These are phyloP conservation scores for Taenioides sp. DNA, from an alignment of 2,797 vertebrate species.

Conservation along the genomic window DNA sequence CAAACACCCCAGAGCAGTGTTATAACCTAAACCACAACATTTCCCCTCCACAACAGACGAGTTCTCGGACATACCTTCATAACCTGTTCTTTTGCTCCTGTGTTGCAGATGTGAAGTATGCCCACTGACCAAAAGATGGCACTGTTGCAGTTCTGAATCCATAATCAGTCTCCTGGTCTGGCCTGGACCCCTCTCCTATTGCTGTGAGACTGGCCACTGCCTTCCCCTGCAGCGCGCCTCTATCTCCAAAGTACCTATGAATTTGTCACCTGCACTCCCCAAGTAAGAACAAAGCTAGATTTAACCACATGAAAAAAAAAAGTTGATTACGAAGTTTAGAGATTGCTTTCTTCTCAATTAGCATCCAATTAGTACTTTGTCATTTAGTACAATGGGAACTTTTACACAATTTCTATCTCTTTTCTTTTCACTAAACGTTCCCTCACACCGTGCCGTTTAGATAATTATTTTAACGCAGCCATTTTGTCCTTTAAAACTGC, in stretches of 20 bases:
- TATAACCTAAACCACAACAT: constrained; percentile 6
- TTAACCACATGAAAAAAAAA: constrained; percentile 36
- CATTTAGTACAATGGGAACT: neutral
- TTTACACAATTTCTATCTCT: constrained; percentile 2
- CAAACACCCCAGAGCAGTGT: constrained; percentile 3
- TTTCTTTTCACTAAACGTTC: constrained; percentile 14
- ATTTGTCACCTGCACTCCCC: constrained; percentile 55
- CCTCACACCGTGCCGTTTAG: constrained; percentile 16
- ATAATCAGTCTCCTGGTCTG: constrained; percentile 55
- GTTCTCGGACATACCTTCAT: constrained; percentile 37
- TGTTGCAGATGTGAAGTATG: constrained; percentile 57
- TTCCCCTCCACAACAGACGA: constrained; percentile 35
- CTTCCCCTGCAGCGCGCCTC: constrained; percentile 59
- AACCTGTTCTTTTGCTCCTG: constrained; percentile 38
- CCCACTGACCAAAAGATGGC: constrained; percentile 82
- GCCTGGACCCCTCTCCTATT: constrained; percentile 45
- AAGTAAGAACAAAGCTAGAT: constrained; percentile 48
- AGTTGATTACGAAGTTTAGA: constrained; percentile 52
- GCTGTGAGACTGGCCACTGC: constrained; percentile 48
- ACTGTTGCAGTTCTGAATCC: constrained; percentile 84
- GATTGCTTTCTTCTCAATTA: constrained; percentile 27
- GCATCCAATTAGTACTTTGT: constrained; percentile 25
- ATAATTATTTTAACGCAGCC: constrained; percentile 20
- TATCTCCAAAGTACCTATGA: constrained; percentile 49
- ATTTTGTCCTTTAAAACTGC: constrained; percentile 33